These are phyloP conservation scores for Drosophila recens DNA, from an alignment of 2,888 invertebrate genomes.

Conservation along the genomic window DNA sequence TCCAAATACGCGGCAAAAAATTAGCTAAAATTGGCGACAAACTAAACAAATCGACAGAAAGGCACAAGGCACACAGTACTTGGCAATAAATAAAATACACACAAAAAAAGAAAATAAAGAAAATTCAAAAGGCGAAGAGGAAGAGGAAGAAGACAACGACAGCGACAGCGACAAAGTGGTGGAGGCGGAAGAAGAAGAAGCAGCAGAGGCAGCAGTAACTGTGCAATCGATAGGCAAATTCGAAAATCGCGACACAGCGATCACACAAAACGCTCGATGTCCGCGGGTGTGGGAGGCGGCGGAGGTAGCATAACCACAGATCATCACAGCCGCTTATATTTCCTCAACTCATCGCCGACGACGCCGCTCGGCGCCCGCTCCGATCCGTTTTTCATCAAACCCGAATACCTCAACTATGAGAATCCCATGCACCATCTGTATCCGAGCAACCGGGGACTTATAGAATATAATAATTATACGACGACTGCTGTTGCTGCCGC, in stretches of 20 bases:
- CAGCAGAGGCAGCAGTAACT: not conserved
- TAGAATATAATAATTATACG: conserved; percentile 82
- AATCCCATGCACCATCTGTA: conserved; percentile 84
- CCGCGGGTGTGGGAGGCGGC: conserved; percentile 84
- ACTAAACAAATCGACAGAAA: conserved; percentile 1
- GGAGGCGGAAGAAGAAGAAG: conserved; percentile 7
- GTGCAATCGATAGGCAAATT: conserved; percentile 34
- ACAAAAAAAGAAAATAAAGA: too few relatives aligned
- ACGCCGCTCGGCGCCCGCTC: conserved; percentile 77
- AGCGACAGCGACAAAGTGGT: not conserved
- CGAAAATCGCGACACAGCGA: conserved; percentile 72
- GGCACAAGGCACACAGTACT: conserved; percentile 15
- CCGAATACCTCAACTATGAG: conserved; percentile 84
- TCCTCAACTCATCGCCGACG: conserved; percentile 81
- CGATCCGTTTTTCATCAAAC: conserved; percentile 83
- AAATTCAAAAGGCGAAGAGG: not conserved
- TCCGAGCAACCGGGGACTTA: conserved; percentile 81
- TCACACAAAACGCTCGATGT: conserved; percentile 74
- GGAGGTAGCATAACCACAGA: conserved; percentile 84
- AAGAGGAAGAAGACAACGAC: conserved; percentile 11
- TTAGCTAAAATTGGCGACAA: conserved; percentile 28
- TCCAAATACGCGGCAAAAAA: conserved; percentile 56
- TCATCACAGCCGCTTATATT: conserved; percentile 83
- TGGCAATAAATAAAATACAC: not conserved
- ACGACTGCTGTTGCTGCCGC: conserved; percentile 69